Evolutionary conservation across 2,888 invertebrate genomes (phyloP), one percentile per base, ranked within the genome.

Genomic region (Nysson spinosus): DNA sequence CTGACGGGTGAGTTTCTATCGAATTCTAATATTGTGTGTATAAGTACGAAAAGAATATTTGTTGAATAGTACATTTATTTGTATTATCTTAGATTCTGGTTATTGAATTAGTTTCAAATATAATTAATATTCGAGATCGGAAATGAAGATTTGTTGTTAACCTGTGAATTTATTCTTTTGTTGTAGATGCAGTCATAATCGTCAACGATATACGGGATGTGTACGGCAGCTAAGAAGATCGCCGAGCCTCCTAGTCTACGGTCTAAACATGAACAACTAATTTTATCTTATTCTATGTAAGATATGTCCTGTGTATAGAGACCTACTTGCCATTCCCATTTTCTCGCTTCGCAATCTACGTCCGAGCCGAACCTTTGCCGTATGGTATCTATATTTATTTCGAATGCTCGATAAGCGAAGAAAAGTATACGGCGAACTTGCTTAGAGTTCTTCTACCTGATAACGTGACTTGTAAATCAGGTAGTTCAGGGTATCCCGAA

Each of bases 231-330:
- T 51, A 57, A 62, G 60, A 55, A 40, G 44, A 68, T 67, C 70
- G 44, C 63, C 68, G 70, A 62, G 58, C 55, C 70, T 66, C 70
- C 62, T 69, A 52, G 66, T 65, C 58, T 61, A 71, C 71, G 74
- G 61, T 69, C 77, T 74, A 70, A 76, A 47, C 50, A 75, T 58
- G 74, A 74, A 65, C 72, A 74, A 75, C 74, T 79, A 77, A 80
- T 80, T 78, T 83, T 78, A 81, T 63, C 67, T 70, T 75, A 75
- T 66, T 80, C 74, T 78, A 77, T 83, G 82, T 83, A 83, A 81
- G 74, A 83, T 82, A 83, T 73, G 77, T 79, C 79, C 81, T 77
- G 79, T 83, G 83, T 83, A 83, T 81, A 83, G 78, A 83, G 56
- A 75, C 68, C 65, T 69, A 70, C 54, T 73, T 64, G 69, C 70